phyloP scores from a whole-genome alignment of 53 echinoderm and acorn worm species.

The Zoroaster sp. region DNA sequence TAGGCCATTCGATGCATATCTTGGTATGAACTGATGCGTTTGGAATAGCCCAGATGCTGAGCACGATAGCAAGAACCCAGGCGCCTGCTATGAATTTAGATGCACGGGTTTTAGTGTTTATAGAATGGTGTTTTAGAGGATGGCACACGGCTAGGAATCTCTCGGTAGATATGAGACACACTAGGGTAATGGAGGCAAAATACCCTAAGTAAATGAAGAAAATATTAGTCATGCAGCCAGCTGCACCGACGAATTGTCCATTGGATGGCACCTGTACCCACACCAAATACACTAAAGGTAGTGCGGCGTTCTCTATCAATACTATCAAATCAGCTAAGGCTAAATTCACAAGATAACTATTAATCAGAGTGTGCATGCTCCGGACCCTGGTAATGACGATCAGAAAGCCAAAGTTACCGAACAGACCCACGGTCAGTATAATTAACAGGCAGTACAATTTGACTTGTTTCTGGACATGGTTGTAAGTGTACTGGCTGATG shows the following conservation, averaged over 20 bases:
- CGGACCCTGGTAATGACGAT: conserved; percentile 12
- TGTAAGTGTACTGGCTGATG: neutral
- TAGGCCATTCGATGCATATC: conserved; percentile 38
- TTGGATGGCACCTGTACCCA: neutral
- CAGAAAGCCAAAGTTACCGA: conserved; percentile 29
- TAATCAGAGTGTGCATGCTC: conserved; percentile 36
- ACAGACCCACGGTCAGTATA: neutral
- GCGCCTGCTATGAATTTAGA: conserved; percentile 21
- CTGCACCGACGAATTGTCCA: neutral
- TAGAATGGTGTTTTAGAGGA: conserved; percentile 19
- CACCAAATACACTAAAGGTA: neutral
- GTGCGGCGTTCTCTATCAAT: neutral
- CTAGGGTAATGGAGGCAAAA: conserved; percentile 41
- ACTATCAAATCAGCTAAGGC: conserved; percentile 28
- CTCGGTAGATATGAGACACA: conserved; percentile 41
- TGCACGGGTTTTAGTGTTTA: conserved; percentile 34
- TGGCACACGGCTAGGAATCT: conserved; percentile 56
- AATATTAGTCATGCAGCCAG: neutral
- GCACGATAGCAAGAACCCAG: conserved; percentile 28
- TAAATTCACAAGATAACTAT: conserved; percentile 33
- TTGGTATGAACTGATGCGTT: neutral
- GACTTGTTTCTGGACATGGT: neutral
- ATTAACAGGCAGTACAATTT: neutral
- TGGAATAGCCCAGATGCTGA: conserved; percentile 16
- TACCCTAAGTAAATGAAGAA: conserved; percentile 38